Evolutionary conservation across 2,113 vertebrate genomes (phyloP).

Genomic region (Saimiri boliviensis): DNA sequence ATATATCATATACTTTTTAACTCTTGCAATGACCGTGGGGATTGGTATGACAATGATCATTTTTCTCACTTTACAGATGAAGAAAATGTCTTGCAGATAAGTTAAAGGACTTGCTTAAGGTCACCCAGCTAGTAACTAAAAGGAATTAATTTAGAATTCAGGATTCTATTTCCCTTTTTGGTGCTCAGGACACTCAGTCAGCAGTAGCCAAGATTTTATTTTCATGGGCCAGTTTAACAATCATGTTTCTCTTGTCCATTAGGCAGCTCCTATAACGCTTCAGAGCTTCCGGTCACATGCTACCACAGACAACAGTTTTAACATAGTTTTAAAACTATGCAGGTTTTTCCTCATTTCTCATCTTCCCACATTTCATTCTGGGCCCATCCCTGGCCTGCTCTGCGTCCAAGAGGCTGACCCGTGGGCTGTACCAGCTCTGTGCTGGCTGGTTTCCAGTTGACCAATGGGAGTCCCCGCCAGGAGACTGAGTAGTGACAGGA

Average conservation of each 20-base stretch:
- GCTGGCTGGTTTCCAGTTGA: background rate
- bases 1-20: background rate
- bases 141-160: background rate
- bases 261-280: slow-evolving; percentile 2
- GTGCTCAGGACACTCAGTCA: background rate
- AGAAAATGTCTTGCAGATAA: background rate
- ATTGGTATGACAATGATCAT: background rate
- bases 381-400: background rate
- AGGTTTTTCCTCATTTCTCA: background rate
- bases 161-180: background rate
- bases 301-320: background rate
- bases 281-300: slow-evolving; percentile 42
- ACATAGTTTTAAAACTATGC: background rate
- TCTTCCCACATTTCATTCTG: background rate
- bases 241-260: background rate
- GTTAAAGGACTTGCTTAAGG: background rate
- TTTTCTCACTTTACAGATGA: background rate
- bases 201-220: background rate
- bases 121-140: background rate
- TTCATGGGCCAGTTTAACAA: background rate
- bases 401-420: background rate
- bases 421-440: background rate
- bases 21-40: background rate
- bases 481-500: background rate
- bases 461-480: background rate